These are phyloP conservation scores for Brachystomella parvula DNA, from an alignment of 1,140 invertebrate genomes.

Conservation along the genomic window DNA sequence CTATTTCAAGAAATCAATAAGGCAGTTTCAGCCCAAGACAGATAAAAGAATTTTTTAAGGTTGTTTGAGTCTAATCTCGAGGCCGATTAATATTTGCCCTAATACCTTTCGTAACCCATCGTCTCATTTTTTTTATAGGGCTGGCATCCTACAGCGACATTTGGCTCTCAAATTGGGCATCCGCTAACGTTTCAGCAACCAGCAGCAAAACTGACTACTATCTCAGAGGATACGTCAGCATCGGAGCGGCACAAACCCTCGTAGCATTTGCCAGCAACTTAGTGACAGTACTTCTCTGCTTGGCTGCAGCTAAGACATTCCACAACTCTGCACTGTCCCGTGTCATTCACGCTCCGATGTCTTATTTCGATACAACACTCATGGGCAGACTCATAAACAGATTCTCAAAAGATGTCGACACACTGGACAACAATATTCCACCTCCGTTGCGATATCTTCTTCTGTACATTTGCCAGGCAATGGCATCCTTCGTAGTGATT, in stretches of 20 bases:
- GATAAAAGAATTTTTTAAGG: no score
- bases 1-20: no score
- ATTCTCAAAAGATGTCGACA: not conserved
- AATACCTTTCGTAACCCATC: no score
- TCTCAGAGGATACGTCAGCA: not conserved
- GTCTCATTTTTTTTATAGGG: not conserved
- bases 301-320: not conserved
- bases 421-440: not conserved
- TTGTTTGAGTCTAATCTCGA: no score
- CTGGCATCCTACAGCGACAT: not conserved
- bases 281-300: not conserved
- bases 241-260: not conserved
- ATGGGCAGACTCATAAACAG: slow-evolving; percentile 56
- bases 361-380: slow-evolving; percentile 79
- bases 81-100: not conserved
- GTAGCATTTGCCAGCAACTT: not conserved
- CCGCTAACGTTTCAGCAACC: not conserved
- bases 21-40: no score
- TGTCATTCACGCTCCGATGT: slow-evolving; percentile 55
- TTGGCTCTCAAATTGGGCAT: slow-evolving; percentile 8
- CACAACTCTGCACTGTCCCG: slow-evolving; percentile 47
- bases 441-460: not conserved
- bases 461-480: not conserved
- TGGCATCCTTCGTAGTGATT: not conserved
- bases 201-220: not conserved